Evolutionary conservation across 1,140 invertebrate species (phyloP).

Genomic region (Bombus consobrinus): DNA sequence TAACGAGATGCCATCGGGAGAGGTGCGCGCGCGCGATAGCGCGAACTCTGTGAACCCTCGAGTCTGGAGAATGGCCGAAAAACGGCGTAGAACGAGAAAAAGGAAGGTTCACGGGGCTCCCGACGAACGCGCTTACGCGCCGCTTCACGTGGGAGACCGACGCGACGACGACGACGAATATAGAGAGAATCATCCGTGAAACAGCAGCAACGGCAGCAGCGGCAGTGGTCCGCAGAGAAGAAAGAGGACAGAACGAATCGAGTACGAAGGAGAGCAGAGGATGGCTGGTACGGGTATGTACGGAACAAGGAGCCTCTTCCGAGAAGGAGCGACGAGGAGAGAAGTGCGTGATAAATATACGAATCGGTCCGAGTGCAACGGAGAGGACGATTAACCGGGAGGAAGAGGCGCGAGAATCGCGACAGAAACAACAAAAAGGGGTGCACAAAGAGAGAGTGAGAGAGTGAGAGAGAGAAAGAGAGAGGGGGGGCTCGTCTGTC

Average conservation of each 20-base stretch:
- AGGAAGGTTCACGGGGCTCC: not conserved
- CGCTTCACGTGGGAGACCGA: slow-evolving; percentile 28
- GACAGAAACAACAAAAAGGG: slow-evolving; percentile 1
- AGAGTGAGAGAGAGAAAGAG: not conserved
- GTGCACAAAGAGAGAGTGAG: not conserved
- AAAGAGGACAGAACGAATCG: not conserved
- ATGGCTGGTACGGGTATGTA: slow-evolving; percentile 13
- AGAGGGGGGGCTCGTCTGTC: not conserved
- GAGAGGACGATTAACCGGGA: slow-evolving; percentile 22
- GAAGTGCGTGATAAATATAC: slow-evolving; percentile 44
- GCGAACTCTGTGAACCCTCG: not conserved
- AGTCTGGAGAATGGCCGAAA: slow-evolving; percentile 18
- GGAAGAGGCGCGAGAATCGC: not conserved
- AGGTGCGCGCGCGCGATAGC: not conserved
- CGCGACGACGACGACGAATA: slow-evolving; percentile 5
- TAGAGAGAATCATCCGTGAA: slow-evolving; percentile 31
- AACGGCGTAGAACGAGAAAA: not conserved
- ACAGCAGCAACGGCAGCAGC: slow-evolving; percentile 3
- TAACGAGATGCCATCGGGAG: slow-evolving; percentile 3
- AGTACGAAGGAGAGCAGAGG: not conserved
- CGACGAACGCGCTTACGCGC: slow-evolving; percentile 26
- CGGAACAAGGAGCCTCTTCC: slow-evolving; percentile 28
- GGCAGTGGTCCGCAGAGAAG: not conserved
- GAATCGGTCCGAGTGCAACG: slow-evolving; percentile 21
- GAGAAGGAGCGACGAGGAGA: slow-evolving; percentile 34